A percentile compares a stretch with the other conserved stretches of the same genome.
phyloP scores from a whole-genome alignment of 2,888 invertebrate genomes.

The Tenthredo distinguenda region DNA sequence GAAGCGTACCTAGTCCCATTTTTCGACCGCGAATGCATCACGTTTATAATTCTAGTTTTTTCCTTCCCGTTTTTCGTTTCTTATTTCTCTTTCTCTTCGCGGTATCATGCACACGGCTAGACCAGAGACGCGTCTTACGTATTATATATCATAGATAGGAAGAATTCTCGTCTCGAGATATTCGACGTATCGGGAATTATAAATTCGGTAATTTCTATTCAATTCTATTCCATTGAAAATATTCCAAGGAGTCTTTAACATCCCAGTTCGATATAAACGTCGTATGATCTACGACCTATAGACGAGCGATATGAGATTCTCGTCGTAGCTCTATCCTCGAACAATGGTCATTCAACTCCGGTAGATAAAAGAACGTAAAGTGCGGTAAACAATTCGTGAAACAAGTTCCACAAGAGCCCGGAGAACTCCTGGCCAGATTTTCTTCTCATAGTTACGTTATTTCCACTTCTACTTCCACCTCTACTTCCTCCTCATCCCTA shows the following conservation, averaged over 20 bases:
- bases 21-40: not conserved
- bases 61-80: not conserved
- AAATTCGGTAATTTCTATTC: slow-evolving; percentile 28
- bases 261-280: not conserved
- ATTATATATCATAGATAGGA: not conserved
- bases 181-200: not conserved
- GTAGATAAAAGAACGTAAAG: not conserved
- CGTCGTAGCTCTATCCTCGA: slow-evolving; percentile 28
- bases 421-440: not conserved
- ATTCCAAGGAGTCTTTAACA: not conserved
- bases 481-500: not conserved
- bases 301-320: not conserved
- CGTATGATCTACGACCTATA: too few species aligned
- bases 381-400: slow-evolving; percentile 25
- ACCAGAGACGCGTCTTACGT: not conserved
- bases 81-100: not conserved
- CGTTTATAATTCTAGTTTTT: not conserved
- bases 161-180: not conserved
- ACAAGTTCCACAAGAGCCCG: slow-evolving; percentile 36
- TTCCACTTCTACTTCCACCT: slow-evolving; percentile 14
- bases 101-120: not conserved
- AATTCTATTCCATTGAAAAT: not conserved
- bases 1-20: not conserved
- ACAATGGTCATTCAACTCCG: not conserved
- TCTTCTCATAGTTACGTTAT: slow-evolving; percentile 33